Conservation (phyloP, 2,113 vertebrate species). For the Heterocephalus glaber region DNA sequence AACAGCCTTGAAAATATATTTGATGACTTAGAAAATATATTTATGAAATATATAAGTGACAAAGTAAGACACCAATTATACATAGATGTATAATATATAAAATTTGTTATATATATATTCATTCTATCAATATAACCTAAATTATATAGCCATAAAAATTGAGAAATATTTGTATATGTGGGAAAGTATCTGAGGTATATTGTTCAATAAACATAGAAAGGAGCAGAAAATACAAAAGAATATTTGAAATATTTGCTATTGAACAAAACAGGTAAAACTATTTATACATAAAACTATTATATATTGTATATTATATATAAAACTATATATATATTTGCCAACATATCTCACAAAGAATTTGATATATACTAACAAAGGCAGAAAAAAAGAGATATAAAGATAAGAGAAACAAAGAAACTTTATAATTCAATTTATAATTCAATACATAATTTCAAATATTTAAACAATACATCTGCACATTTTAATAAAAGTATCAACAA, state of each 20-base stretch:
- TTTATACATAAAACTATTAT: no score
- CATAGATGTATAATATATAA: not conserved
- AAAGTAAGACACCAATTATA: not conserved
- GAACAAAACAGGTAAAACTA: not conserved
- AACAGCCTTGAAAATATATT: not conserved
- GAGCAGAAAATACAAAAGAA: fast-evolving
- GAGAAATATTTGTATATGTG: not conserved
- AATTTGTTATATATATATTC: not conserved
- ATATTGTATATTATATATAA: no score
- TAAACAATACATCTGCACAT: not conserved
- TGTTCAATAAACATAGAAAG: not conserved
- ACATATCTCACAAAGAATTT: not conserved
- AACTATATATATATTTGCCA: not conserved
- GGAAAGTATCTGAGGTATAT: not conserved
- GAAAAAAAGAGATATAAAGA: not conserved
- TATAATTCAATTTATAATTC: not conserved
- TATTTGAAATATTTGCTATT: not conserved
- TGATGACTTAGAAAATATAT: not conserved
- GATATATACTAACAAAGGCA: not conserved
- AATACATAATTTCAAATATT: constrained; percentile 31
- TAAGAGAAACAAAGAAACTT: not conserved
- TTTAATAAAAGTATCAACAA: not conserved
- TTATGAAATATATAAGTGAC: not conserved
- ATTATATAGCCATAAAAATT: not conserved
- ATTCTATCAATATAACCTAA: not conserved